These are phyloP conservation scores for Nyctibius grandis DNA, from an alignment of 2,797 vertebrate species.

Conservation along the genomic window DNA sequence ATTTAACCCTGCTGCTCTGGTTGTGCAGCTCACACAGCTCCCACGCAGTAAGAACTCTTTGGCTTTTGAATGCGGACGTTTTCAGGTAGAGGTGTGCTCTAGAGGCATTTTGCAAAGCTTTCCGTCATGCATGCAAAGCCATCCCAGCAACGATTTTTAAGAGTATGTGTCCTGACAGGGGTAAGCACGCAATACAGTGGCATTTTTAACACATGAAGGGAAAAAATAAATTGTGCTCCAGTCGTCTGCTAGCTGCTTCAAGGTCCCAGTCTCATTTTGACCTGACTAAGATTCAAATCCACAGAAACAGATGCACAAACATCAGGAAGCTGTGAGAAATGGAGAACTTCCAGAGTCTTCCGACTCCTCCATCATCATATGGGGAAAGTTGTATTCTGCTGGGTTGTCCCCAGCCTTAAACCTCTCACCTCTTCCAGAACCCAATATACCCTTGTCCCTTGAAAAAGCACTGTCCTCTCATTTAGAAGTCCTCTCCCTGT, in stretches of 20 bases:
- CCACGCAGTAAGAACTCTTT: neutral
- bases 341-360: neutral
- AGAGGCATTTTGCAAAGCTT: neutral
- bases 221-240: neutral
- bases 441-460: neutral
- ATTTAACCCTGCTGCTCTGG: neutral
- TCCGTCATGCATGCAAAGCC: neutral
- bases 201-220: neutral
- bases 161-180: neutral
- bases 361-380: neutral
- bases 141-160: neutral
- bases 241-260: neutral
- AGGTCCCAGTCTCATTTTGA: neutral
- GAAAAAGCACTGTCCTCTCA: neutral
- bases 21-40: neutral
- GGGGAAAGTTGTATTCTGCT: neutral
- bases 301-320: neutral
- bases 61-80: fast-evolving
- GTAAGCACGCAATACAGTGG: neutral
- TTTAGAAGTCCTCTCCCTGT: neutral
- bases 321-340: neutral
- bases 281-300: neutral
- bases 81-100: neutral
- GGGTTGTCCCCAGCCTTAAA: neutral
- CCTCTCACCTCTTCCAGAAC: neutral